phyloP scores from a whole-genome alignment of 2,888 invertebrate genomes.

The Pammene aurita region DNA sequence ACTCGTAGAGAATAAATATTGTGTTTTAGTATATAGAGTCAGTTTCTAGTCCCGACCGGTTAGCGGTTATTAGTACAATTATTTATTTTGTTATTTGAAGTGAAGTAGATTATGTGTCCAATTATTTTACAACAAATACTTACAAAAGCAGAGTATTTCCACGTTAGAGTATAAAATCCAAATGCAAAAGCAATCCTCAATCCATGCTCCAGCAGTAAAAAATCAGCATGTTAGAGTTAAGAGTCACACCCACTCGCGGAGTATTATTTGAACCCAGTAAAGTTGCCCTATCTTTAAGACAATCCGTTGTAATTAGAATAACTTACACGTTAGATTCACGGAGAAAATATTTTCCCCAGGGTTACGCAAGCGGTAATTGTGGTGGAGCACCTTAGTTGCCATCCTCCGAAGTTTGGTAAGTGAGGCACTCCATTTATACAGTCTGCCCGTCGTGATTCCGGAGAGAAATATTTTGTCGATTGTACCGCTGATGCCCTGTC shows the following conservation, averaged over 20 bases:
- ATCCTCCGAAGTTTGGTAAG: slow-evolving; percentile 83
- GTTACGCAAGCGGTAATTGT: slow-evolving; percentile 84
- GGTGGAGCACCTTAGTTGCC: slow-evolving; percentile 84
- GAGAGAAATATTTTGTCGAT: slow-evolving; percentile 83
- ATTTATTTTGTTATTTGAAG: slow-evolving; percentile 63
- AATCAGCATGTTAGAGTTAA: slow-evolving; percentile 74
- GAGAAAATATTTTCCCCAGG: slow-evolving; percentile 84
- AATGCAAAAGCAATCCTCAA: slow-evolving; percentile 53
- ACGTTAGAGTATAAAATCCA: slow-evolving; percentile 57
- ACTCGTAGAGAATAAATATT: slow-evolving; percentile 58
- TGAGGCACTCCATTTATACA: slow-evolving; percentile 83
- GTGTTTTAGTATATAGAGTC: slow-evolving; percentile 72
- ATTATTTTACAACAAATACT: slow-evolving; percentile 55
- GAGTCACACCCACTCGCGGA: slow-evolving; percentile 70
- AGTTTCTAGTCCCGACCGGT: slow-evolving; percentile 66
- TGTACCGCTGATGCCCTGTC: slow-evolving; percentile 79
- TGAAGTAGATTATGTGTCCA: slow-evolving; percentile 57
- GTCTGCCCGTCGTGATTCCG: slow-evolving; percentile 82
- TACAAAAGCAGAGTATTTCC: slow-evolving; percentile 58
- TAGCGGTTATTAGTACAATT: slow-evolving; percentile 69
- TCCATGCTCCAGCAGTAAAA: slow-evolving; percentile 64
- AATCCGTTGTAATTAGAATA: slow-evolving; percentile 76
- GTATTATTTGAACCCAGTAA: slow-evolving; percentile 59
- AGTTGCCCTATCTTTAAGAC: slow-evolving; percentile 66
- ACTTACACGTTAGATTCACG: slow-evolving; percentile 84